Conservation (phyloP, 2,797 vertebrate genomes). For the Silurus aristotelis region DNA sequence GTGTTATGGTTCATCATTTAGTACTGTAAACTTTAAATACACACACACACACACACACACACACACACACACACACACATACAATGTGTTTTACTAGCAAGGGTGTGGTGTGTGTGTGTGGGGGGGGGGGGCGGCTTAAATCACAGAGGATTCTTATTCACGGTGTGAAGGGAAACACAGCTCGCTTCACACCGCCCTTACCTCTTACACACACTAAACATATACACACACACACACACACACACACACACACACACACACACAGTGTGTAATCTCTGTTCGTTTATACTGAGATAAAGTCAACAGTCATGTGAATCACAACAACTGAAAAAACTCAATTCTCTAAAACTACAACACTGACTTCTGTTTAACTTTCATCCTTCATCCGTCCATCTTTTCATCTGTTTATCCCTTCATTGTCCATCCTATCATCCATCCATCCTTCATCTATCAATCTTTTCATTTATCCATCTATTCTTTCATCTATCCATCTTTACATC, state of each 20-base stretch:
- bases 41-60: background rate
- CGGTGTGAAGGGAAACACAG: conserved; percentile 23
- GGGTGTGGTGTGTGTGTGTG: conserved; percentile 2
- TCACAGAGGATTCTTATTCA: conserved; percentile 29
- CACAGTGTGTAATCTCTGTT: background rate
- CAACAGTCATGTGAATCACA: background rate
- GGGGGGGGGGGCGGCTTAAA: background rate
- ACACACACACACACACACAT: background rate
- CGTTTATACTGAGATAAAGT: background rate
- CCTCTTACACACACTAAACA: background rate
- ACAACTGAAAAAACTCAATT: background rate
- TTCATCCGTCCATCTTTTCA: background rate
- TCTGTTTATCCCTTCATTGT: background rate
- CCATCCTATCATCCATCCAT: background rate
- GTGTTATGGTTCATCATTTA: conserved; percentile 7
- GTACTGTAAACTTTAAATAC: background rate
- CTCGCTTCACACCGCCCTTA: background rate
- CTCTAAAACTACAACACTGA: background rate
- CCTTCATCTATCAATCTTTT: background rate
- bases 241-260: background rate
- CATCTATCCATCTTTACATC: too few relatives aligned
- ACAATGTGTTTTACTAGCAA: conserved; percentile 2
- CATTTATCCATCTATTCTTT: too few relatives aligned
- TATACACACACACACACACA: background rate
- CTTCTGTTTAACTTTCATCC: background rate